Percentiles rank a stretch among this genome's conserved stretches.
Evolutionary conservation across 2,797 vertebrate genomes (phyloP).

Genomic region (Galago senegalensis): DNA sequence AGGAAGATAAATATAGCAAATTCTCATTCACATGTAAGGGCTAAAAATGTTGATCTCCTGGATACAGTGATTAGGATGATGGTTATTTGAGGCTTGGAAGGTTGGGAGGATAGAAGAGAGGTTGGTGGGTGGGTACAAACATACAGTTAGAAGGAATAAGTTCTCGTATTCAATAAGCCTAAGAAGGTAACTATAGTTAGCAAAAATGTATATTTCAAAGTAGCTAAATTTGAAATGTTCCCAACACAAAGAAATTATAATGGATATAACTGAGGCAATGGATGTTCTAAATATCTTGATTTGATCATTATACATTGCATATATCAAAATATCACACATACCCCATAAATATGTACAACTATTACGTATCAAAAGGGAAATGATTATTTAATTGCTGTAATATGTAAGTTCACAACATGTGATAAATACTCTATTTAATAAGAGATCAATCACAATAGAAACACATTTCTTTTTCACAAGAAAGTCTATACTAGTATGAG

Average conservation of each 20-base stretch:
- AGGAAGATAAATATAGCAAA: not conserved
- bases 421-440: not conserved
- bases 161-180: not conserved
- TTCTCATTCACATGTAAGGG: not conserved
- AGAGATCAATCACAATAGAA: not conserved
- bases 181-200: not conserved
- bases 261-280: not conserved
- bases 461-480: not conserved
- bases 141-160: not conserved
- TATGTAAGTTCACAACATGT: not conserved
- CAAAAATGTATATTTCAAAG: not conserved
- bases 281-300: not conserved
- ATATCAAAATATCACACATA: not conserved
- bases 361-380: not conserved
- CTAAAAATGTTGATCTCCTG: not conserved
- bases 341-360: not conserved
- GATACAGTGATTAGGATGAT: not conserved
- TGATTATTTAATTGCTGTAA: not conserved
- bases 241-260: not conserved
- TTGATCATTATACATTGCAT: not conserved
- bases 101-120: not conserved
- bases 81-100: not conserved
- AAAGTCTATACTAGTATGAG: not conserved
- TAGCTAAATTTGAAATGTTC: not conserved
- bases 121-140: not conserved